A percentile compares a stretch with the other conserved stretches of the same genome.
Evolutionary conservation across 2,888 invertebrate genomes (phyloP).

Genomic region (Calameuta filiformis): DNA sequence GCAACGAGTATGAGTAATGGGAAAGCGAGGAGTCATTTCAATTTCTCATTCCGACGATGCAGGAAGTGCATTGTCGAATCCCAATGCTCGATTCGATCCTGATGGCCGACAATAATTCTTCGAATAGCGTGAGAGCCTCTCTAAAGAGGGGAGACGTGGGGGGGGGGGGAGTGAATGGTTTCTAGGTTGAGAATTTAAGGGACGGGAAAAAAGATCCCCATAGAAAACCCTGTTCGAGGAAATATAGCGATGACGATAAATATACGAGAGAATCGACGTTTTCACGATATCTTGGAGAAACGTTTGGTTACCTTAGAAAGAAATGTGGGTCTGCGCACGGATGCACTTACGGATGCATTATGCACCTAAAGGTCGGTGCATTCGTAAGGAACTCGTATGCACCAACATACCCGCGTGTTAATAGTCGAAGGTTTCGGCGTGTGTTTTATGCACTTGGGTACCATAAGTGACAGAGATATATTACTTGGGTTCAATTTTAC

Average conservation of each 20-base stretch:
- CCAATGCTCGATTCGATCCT: background rate
- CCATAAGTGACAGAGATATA: background rate
- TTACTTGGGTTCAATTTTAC: background rate
- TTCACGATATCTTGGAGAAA: background rate
- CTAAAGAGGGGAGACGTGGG: background rate
- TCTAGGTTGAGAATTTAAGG: background rate
- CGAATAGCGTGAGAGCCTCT: background rate
- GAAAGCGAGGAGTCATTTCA: conserved; percentile 39
- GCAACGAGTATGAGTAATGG: conserved; percentile 34
- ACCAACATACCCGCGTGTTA: background rate
- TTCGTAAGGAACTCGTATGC: background rate
- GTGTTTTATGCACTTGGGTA: background rate
- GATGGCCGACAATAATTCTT: background rate
- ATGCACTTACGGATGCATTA: background rate
- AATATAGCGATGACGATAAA: background rate
- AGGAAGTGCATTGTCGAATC: conserved; percentile 23
- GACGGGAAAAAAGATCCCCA: background rate
- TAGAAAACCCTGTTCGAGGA: background rate
- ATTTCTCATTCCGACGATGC: conserved; percentile 32
- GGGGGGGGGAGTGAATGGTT: background rate
- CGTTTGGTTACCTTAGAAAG: background rate
- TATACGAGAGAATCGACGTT: background rate
- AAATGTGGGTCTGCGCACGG: background rate
- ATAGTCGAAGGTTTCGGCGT: background rate
- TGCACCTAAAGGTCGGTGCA: background rate